Evolutionary conservation across 2,113 vertebrate genomes (phyloP), one percentile per base, ranked within the genome.

Genomic region (Nesospiza acunhae): DNA sequence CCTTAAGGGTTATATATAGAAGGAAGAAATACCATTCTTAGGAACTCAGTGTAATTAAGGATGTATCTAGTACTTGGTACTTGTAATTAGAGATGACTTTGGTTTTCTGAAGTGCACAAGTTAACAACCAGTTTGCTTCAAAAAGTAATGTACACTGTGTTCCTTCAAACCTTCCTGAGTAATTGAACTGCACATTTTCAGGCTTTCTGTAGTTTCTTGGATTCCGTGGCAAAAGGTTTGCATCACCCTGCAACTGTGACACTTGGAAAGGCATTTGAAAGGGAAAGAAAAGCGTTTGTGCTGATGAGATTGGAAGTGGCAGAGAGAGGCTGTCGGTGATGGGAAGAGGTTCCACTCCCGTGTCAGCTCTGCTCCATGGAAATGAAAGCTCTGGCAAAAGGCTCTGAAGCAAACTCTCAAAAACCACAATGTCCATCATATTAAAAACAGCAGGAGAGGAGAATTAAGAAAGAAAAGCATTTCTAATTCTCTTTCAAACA

Each of bases 391-490:
- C 94, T 98, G 98, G 97, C 97, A 97, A 93, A 97, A 97, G 95
- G 80, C 78, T 94, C 90, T 91, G 83, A 97, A 96, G 94, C 97
- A 95, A 97, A 95, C 94, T 96, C 98, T 96, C 79, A 72, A 78
- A 97, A 98, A 98, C 97, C 98, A 84, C 98, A 98, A 97, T 91
- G 97, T 97, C 96, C 84, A 97, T 98, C 89, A 97, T 97, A 98
- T 98, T 98, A 98, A 97, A 98, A 98, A 93, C 98, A 98, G 97
- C 97, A 97, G 98, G 97, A 98, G 97, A 97, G 90, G 93, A 96
- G 97, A 98, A 98, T 98, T 98, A 97, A 97, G 97, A 97, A 98
- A 98, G 97, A 98, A 98, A 98, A 98, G 97, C 98, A 98, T 98
- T 97, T 97, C 98, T 98, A 98, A 98, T 98, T 98, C 97, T 98